phyloP scores from a whole-genome alignment of 2,888 invertebrate genomes.

The Hydroisotoma schaefferi region DNA sequence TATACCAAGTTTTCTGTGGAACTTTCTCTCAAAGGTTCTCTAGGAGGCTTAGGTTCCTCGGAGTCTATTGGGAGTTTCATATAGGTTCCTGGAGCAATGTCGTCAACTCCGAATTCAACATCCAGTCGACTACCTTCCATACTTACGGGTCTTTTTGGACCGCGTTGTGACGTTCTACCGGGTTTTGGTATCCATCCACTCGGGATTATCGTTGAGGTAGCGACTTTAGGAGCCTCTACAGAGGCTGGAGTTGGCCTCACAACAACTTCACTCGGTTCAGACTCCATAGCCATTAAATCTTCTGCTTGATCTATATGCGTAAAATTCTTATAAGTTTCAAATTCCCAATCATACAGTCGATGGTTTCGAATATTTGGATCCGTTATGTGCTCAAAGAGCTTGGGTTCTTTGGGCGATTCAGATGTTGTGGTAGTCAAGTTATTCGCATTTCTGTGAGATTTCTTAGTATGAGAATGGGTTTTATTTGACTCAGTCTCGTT shows the following conservation, averaged over 20 bases:
- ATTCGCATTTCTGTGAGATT: neutral
- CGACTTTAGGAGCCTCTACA: neutral
- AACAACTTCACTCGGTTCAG: constrained; percentile 19
- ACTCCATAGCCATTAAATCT: constrained; percentile 46
- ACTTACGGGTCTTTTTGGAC: neutral
- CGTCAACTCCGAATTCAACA: neutral
- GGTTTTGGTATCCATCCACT: neutral
- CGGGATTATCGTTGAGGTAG: neutral
- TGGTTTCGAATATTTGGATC: constrained; percentile 48
- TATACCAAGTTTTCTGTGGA: constrained; percentile 41
- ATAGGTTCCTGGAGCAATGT: neutral
- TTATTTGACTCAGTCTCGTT: constrained; percentile 15
- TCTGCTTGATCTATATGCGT: constrained; percentile 46
- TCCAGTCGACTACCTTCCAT: constrained; percentile 2
- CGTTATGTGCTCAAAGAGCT: constrained; percentile 33
- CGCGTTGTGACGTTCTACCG: neutral
- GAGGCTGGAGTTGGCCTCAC: constrained; percentile 14
- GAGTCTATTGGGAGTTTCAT: neutral
- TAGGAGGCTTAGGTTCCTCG: constrained; percentile 7
- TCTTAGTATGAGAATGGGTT: constrained; percentile 1
- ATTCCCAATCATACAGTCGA: constrained; percentile 42
- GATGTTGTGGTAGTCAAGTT: constrained; percentile 9
- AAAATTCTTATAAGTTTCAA: constrained; percentile 41
- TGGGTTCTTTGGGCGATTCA: neutral
- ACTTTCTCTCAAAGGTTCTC: constrained; percentile 38